Base-by-base conservation (phyloP, 2,113 vertebrate genomes). In the Mixornis gularis region DNA sequence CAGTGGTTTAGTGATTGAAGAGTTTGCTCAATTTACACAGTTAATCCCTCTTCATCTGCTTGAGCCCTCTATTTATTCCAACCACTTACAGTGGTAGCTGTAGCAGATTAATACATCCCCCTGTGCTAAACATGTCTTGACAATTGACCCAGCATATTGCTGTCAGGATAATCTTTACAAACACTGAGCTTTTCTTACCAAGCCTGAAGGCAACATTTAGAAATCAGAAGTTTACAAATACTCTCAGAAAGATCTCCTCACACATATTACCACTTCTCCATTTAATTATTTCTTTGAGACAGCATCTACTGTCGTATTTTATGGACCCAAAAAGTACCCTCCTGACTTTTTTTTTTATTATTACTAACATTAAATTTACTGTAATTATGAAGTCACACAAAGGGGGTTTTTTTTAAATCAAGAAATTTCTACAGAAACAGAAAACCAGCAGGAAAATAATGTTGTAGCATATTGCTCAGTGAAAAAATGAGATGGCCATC, bases 11-110 rank as follows among this genome's bases (percentile, higher is more conserved):
- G 94, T 98, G 98, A 98, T 98, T 96, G 98, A 98, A 97, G 98
- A 98, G 97, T 98, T 98, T 98, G 97, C 96, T 97, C 98, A 98
- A 97, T 98, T 96, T 96, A 97, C 98, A 97, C 95, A 97, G 96
- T 97, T 98, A 98, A 98, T 98, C 98, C 98, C 97, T 97, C 97
- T 98, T 98, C 97, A 98, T 98, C 97, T 97, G 95, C 92, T 95
- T 97, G 97, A 98, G 97, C 97, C 97, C 76, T 95, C 93, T 97
- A 95, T 98, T 98, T 97, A 98, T 98, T 97, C 96, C 96, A 95
- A 79, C 90, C 97, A 96, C 97, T 97, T 91, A 92, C 34, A 97
- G 92, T 63, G 88, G 96, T 88, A 89, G 95, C 97, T 80, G 51
- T 53, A 94, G 95, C 97, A 97, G 97, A 98, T 97, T 97, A 98